Evolutionary conservation across 2,113 vertebrate genomes (phyloP).

Genomic region (Brienomyrus longianalis): DNA sequence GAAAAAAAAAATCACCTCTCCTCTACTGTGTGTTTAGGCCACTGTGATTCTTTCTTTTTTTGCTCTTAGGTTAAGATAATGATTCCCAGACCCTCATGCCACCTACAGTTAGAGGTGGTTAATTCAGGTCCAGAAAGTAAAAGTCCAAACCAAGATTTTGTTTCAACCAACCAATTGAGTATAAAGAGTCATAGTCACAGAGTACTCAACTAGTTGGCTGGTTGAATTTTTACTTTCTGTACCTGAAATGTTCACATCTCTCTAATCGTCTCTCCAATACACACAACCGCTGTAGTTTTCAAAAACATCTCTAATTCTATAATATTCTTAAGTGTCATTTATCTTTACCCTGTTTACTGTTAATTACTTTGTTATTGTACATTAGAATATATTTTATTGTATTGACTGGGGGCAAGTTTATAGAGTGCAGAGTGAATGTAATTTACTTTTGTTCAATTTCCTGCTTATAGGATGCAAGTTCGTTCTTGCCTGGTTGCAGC

Average conservation of each 20-base stretch:
- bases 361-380: background rate
- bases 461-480: slow-evolving; percentile 67
- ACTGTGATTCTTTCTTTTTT: background rate
- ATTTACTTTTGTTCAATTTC: background rate
- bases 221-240: background rate
- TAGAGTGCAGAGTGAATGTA: background rate
- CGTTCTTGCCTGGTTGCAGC: slow-evolving; percentile 89
- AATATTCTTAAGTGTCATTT: background rate
- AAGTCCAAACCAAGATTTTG: background rate
- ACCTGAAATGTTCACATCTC: background rate
- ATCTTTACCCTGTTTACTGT: background rate
- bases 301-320: background rate
- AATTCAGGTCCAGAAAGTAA: background rate
- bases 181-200: background rate
- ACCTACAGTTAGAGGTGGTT: background rate
- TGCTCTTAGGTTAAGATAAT: background rate
- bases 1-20: background rate
- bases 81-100: background rate
- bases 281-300: background rate
- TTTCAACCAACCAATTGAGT: background rate
- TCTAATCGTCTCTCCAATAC: background rate
- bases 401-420: background rate
- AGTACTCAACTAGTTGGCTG: background rate
- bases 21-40: background rate
- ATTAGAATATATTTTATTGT: background rate